Percentiles rank a stretch among this genome's conserved stretches.
phyloP scores from a whole-genome alignment of 2,888 invertebrate genomes.

The Caenorhabditis sp. region DNA sequence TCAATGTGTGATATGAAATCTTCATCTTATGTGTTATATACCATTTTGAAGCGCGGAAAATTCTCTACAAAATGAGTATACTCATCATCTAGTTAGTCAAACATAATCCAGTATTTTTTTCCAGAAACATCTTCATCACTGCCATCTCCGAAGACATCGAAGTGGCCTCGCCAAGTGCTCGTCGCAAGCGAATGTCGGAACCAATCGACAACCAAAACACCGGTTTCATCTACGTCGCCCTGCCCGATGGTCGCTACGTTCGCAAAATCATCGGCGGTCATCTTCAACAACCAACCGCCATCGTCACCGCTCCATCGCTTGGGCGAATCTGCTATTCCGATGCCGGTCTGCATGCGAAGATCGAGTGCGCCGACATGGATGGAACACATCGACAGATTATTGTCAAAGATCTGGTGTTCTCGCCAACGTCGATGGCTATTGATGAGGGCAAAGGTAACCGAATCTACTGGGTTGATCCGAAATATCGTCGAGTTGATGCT shows the following conservation, averaged over 20 bases:
- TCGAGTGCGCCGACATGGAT: slow-evolving; percentile 96
- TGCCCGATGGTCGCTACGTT: slow-evolving; percentile 82
- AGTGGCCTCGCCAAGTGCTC: slow-evolving; percentile 6
- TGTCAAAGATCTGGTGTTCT: slow-evolving; percentile 83
- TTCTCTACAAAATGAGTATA: no score
- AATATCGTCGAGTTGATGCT: slow-evolving; percentile 84
- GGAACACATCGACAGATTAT: slow-evolving; percentile 83
- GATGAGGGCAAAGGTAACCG: slow-evolving; percentile 89
- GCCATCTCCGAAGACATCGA: slow-evolving; percentile 49
- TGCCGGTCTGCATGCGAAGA: slow-evolving; percentile 87
- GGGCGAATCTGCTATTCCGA: slow-evolving; percentile 91
- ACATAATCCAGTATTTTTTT: no score
- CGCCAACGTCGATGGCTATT: slow-evolving; percentile 87
- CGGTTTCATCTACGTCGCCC: slow-evolving; percentile 82
- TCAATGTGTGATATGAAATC: no score
- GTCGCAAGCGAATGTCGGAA: slow-evolving; percentile 64
- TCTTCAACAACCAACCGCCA: slow-evolving; percentile 85
- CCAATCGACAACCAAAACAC: slow-evolving; percentile 68
- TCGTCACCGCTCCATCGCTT: slow-evolving; percentile 74
- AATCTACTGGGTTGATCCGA: slow-evolving; percentile 94
- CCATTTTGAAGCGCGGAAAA: no score
- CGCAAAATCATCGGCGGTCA: slow-evolving; percentile 77
- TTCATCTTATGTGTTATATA: no score
- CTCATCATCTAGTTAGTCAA: no score
- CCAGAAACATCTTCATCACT: slow-evolving; percentile 65